phyloP scores from a whole-genome alignment of 2,888 invertebrate species.

The Auanema sp. region DNA sequence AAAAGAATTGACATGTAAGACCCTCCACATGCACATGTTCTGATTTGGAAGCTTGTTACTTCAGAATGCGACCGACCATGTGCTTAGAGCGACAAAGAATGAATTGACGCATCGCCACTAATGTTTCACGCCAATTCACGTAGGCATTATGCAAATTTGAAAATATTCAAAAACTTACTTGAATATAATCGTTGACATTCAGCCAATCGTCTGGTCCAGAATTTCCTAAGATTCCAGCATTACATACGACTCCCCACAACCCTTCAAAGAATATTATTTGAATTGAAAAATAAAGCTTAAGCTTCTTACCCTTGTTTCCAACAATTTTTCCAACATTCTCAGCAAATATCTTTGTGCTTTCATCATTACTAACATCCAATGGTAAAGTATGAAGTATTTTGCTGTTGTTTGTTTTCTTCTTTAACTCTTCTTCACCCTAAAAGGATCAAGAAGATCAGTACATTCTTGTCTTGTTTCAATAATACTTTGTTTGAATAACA shows the following conservation, averaged over 20 bases:
- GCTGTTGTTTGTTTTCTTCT: constrained; percentile 23
- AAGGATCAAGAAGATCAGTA: constrained; percentile 6
- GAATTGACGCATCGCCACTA: background rate
- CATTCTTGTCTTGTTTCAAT: background rate
- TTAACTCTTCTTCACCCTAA: constrained; percentile 41
- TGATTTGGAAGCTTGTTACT: background rate
- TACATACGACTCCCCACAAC: constrained; percentile 56
- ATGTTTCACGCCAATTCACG: background rate
- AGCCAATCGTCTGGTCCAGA: constrained; percentile 64
- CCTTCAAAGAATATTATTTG: constrained; percentile 9
- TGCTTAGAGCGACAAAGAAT: background rate
- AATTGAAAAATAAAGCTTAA: background rate
- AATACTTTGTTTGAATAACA: constrained; percentile 15
- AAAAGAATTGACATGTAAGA: background rate
- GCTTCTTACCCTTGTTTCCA: constrained; percentile 17
- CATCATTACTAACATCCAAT: constrained; percentile 50
- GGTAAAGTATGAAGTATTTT: constrained; percentile 33
- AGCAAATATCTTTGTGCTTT: constrained; percentile 41
- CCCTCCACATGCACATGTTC: too few relatives aligned
- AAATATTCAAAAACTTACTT: constrained; percentile 23
- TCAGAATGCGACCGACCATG: background rate
- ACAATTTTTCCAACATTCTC: constrained; percentile 37
- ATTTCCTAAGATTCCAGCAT: constrained; percentile 56
- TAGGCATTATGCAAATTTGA: background rate
- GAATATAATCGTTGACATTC: constrained; percentile 59